phyloP scores from a whole-genome alignment of 2,113 vertebrate genomes.

The Solea solea region DNA sequence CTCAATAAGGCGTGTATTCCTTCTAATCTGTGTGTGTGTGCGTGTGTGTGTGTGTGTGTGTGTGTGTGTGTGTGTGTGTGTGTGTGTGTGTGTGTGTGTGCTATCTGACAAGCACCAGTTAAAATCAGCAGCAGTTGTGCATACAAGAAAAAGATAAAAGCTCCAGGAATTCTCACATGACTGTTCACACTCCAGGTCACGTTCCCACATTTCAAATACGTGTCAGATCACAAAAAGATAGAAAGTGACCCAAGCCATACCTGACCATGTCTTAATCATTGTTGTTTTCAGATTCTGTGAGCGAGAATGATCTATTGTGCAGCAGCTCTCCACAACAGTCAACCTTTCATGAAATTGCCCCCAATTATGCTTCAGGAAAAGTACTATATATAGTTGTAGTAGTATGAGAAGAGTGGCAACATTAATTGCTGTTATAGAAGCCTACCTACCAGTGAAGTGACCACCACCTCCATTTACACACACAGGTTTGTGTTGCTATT shows the following conservation, averaged over 20 bases:
- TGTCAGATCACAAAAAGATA: background rate
- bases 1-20: too few relatives aligned
- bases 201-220: background rate
- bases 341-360: slow-evolving; percentile 43
- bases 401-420: slow-evolving; percentile 65
- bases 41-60: background rate
- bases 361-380: slow-evolving; percentile 59
- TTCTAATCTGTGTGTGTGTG: background rate
- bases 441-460: slow-evolving; percentile 41
- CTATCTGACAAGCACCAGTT: background rate
- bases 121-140: background rate
- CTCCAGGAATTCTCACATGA: background rate
- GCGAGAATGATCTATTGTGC: slow-evolving; percentile 22
- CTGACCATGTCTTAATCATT: background rate
- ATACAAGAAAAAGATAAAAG: background rate
- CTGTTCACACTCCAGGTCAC: background rate
- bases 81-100: background rate
- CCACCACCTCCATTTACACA: slow-evolving; percentile 24
- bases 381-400: slow-evolving; percentile 14
- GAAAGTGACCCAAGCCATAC: background rate
- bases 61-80: background rate
- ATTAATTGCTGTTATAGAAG: slow-evolving; percentile 70
- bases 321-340: slow-evolving; percentile 27
- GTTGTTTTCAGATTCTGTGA: background rate
- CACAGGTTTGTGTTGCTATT: background rate